Percentiles rank a stretch among this genome's conserved stretches.
Evolutionary conservation across 2,113 vertebrate species (phyloP).

Genomic region (Telmatochromis brachygnathus): DNA sequence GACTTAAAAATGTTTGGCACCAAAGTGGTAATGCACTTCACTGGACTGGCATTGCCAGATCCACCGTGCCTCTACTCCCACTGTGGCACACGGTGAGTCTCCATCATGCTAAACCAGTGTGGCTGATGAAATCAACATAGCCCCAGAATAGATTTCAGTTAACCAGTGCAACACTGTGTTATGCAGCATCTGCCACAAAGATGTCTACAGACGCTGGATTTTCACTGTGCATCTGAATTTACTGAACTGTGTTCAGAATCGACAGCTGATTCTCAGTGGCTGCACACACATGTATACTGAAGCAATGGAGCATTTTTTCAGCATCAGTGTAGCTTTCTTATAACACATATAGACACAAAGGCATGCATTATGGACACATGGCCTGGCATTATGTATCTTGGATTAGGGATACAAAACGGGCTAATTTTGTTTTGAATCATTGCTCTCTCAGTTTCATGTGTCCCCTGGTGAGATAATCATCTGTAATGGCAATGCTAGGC

Average conservation of each 20-base stretch:
- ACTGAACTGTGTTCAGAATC: not conserved
- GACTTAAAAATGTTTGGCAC: not conserved
- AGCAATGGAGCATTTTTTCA: not conserved
- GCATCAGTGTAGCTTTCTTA: not conserved
- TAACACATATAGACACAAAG: not conserved
- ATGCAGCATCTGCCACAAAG: not conserved
- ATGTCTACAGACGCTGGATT: not conserved
- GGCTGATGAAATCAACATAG: not conserved
- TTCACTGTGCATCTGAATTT: not conserved
- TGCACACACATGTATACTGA: not conserved
- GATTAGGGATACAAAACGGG: not conserved
- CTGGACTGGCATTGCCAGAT: not conserved
- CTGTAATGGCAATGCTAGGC: not conserved
- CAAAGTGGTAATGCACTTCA: not conserved
- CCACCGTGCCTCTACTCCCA: not conserved
- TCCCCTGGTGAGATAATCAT: not conserved
- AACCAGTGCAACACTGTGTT: not conserved
- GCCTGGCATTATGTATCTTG: not conserved
- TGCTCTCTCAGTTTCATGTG: not conserved
- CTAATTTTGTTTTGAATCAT: not conserved
- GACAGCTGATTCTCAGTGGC: not conserved
- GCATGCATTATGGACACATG: not conserved
- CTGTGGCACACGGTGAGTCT: not conserved
- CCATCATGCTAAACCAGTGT: not conserved
- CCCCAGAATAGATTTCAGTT: not conserved